Evolutionary conservation across 2,113 vertebrate genomes (phyloP).

Genomic region (Miniopterus natalensis): DNA sequence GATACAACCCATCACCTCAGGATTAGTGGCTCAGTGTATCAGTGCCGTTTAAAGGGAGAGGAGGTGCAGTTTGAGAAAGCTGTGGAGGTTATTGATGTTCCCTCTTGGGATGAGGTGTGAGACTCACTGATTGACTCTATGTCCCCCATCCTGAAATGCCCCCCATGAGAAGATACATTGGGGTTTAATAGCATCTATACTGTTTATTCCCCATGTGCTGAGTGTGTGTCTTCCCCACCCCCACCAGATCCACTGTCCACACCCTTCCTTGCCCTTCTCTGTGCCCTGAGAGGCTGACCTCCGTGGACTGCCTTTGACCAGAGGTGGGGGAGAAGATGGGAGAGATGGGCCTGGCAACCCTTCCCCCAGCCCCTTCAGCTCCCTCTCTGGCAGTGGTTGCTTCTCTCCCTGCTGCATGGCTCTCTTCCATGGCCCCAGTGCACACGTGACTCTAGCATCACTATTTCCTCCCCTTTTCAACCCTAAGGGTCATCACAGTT

Average conservation of each 20-base stretch:
- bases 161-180: neutral
- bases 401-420: neutral
- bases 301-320: neutral
- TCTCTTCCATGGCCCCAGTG: neutral
- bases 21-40: neutral
- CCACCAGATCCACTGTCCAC: neutral
- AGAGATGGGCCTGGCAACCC: neutral
- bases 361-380: neutral
- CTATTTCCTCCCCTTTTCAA: neutral
- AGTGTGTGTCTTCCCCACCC: neutral
- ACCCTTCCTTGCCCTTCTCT: neutral
- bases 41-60: neutral
- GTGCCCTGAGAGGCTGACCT: neutral
- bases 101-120: neutral
- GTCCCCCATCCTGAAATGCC: neutral
- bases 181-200: neutral
- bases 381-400: neutral
- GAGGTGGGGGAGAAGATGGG: neutral
- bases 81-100: too few relatives aligned
- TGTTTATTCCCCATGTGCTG: neutral
- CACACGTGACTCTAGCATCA: neutral
- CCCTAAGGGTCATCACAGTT: neutral
- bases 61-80: neutral
- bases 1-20: neutral
- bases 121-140: neutral